Percentiles rank a stretch among this genome's conserved stretches.
These are phyloP conservation scores for Andrena flavipes DNA, from an alignment of 2,888 invertebrate genomes.

Conservation along the genomic window DNA sequence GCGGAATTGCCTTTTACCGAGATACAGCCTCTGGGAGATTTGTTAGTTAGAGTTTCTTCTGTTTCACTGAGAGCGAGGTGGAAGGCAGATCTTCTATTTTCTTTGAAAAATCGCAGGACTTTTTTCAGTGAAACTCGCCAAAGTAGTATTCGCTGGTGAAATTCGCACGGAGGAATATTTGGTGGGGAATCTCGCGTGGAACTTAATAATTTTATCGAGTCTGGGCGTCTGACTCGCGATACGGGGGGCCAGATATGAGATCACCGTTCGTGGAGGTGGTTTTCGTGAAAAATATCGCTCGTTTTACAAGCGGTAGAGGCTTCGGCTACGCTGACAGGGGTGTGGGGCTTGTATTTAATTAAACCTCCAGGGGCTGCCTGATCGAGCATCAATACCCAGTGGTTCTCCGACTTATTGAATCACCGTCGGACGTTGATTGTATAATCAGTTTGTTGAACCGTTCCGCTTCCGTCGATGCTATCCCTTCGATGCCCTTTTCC, in stretches of 20 bases:
- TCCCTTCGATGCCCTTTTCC: neutral
- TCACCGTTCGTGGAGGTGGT: conserved; percentile 70
- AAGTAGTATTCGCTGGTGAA: neutral
- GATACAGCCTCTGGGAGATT: too few species aligned
- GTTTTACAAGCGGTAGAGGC: conserved; percentile 71
- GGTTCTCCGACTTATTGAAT: conserved; percentile 78
- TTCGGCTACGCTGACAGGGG: conserved; percentile 59
- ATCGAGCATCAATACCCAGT: conserved; percentile 83
- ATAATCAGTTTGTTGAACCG: conserved; percentile 50
- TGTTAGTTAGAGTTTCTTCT: neutral
- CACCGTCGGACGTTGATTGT: conserved; percentile 44
- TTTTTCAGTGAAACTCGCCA: neutral
- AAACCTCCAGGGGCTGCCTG: conserved; percentile 83
- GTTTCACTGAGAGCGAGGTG: neutral
- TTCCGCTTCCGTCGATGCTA: conserved; percentile 10
- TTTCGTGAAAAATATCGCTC: conserved; percentile 80
- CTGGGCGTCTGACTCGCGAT: conserved; percentile 52
- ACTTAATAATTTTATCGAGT: conserved; percentile 55
- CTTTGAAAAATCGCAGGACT: neutral
- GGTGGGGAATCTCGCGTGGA: neutral
- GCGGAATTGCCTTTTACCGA: neutral
- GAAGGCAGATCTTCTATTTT: neutral
- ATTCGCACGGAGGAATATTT: neutral
- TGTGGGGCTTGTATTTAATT: conserved; percentile 83
- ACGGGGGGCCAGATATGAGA: conserved; percentile 62